A percentile compares a stretch with the other conserved stretches of the same genome.
Conservation (phyloP, 1,140 invertebrate species). For the Semibalanus balanoides region DNA sequence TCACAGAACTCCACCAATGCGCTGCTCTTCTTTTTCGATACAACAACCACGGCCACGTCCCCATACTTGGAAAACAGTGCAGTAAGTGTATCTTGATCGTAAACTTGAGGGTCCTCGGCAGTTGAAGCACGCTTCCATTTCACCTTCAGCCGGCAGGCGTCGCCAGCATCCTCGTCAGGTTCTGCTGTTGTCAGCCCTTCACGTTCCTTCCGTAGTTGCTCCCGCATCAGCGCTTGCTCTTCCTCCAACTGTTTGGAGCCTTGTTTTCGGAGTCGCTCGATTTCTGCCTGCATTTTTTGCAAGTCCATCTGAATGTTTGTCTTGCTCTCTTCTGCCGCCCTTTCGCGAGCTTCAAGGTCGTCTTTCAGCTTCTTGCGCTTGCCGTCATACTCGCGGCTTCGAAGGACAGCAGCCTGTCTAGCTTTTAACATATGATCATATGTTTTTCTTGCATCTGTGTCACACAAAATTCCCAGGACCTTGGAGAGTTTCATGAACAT, state of each 20-base stretch:
- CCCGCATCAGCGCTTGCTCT: neutral
- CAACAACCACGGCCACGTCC: neutral
- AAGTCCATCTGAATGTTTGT: neutral
- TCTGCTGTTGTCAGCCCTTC: neutral
- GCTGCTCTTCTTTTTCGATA: neutral
- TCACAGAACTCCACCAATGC: neutral
- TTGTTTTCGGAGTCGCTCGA: neutral
- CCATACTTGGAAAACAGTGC: neutral
- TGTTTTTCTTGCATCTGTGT: neutral
- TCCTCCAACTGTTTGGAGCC: neutral
- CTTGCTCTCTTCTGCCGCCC: neutral
- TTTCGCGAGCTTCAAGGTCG: neutral
- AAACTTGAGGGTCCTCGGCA: neutral
- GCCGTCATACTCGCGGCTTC: neutral
- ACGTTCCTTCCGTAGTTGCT: neutral
- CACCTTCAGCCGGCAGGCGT: neutral
- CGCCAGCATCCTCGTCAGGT: neutral
- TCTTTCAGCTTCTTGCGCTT: neutral
- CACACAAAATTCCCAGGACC: neutral
- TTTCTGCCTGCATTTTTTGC: neutral
- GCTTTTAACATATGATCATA: neutral
- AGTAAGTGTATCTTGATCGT: neutral
- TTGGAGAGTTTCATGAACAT: neutral
- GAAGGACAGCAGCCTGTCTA: neutral
- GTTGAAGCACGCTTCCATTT: neutral